Conservation (phyloP, 2,888 invertebrate genomes). For the Eudasyphora cyanicolor region DNA sequence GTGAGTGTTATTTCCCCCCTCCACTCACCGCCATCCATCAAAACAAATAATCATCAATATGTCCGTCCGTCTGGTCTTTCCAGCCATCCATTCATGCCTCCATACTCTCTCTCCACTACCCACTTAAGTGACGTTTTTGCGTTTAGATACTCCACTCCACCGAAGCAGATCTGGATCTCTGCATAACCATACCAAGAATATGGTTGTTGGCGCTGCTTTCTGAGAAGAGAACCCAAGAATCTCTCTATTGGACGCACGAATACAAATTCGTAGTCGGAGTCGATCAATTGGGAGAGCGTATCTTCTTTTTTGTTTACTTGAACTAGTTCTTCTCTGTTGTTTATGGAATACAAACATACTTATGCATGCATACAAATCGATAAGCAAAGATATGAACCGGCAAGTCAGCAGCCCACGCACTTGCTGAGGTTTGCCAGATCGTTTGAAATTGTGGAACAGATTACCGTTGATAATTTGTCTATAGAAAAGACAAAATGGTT, state of each 20-base stretch:
- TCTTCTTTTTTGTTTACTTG: background rate
- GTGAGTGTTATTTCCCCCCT: background rate
- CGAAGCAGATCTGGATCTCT: slow-evolving; percentile 11
- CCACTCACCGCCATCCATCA: background rate
- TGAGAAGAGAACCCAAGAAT: slow-evolving; percentile 11
- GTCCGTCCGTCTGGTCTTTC: background rate
- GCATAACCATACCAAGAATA: background rate
- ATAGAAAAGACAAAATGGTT: too few relatives aligned
- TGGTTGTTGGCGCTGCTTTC: background rate
- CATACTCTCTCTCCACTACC: background rate
- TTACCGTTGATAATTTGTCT: too few relatives aligned
- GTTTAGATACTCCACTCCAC: background rate
- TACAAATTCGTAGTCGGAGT: too few relatives aligned
- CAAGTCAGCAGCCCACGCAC: slow-evolving; percentile 1
- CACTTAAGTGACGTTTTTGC: slow-evolving; percentile 29
- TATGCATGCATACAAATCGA: background rate
- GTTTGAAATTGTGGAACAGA: too few relatives aligned
- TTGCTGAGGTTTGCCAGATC: background rate
- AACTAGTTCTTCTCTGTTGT: slow-evolving; percentile 1
- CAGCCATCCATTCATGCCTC: background rate
- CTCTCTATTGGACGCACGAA: slow-evolving; percentile 48
- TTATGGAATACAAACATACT: background rate
- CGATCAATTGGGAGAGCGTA: slow-evolving; percentile 22
- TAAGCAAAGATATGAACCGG: background rate
- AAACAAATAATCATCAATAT: background rate